Percentiles rank a stretch among this genome's conserved stretches.
These are phyloP conservation scores for Micrasema longulum DNA, from an alignment of 1,140 invertebrate species.

Conservation along the genomic window DNA sequence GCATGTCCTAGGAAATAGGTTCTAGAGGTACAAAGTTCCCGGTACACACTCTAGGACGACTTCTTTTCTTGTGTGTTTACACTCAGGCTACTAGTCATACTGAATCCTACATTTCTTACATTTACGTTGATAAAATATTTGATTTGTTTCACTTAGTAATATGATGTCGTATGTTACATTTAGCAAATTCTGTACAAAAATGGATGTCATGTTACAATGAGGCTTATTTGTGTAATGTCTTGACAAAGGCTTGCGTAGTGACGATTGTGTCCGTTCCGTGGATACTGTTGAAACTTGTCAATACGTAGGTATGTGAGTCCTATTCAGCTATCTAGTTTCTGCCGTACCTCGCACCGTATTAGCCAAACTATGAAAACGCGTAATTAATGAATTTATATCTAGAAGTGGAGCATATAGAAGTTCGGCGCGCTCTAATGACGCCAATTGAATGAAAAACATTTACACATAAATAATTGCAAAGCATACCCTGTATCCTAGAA, in stretches of 20 bases:
- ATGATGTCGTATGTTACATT: slow-evolving; percentile 42
- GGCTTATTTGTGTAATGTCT: slow-evolving; percentile 27
- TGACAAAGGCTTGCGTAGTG: slow-evolving; percentile 39
- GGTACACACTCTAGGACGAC: too few species aligned
- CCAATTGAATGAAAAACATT: slow-evolving; percentile 72
- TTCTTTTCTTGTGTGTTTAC: not conserved
- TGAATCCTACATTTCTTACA: slow-evolving; percentile 1
- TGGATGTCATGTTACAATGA: slow-evolving; percentile 35
- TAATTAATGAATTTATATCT: slow-evolving; percentile 54
- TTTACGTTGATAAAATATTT: slow-evolving; percentile 32
- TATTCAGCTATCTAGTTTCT: slow-evolving; percentile 40
- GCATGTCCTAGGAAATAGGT: slow-evolving; percentile 50
- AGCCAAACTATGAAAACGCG: slow-evolving; percentile 53
- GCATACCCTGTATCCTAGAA: slow-evolving; percentile 80
- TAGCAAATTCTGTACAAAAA: slow-evolving; percentile 48
- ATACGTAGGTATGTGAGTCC: slow-evolving; percentile 27
- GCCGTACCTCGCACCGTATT: slow-evolving; percentile 51
- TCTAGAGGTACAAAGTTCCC: slow-evolving; percentile 46
- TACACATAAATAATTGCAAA: slow-evolving; percentile 78
- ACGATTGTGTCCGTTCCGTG: slow-evolving; percentile 48
- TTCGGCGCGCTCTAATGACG: slow-evolving; percentile 51
- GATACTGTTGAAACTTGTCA: slow-evolving; percentile 39
- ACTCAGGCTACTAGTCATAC: slow-evolving; percentile 7
- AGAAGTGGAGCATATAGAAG: slow-evolving; percentile 52
- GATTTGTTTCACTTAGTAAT: slow-evolving; percentile 34